These are phyloP conservation scores for Patella ulyssiponensis DNA, from an alignment of 2,888 invertebrate species.

Conservation along the genomic window DNA sequence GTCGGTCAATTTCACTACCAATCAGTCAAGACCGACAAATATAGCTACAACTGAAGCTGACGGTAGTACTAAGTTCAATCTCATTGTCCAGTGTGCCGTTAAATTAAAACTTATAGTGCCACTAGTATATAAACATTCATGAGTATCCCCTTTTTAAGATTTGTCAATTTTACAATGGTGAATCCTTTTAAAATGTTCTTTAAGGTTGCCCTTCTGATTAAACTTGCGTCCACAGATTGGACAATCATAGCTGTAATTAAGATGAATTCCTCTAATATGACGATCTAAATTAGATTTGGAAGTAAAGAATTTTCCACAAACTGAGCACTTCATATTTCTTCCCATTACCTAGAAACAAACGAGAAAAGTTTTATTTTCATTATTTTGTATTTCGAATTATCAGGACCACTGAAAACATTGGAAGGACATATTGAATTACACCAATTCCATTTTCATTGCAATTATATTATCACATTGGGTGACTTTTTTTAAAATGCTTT, in stretches of 20 bases:
- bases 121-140: too few relatives aligned
- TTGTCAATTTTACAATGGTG: not conserved
- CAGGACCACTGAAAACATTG: not conserved
- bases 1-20: too few relatives aligned
- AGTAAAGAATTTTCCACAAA: not conserved
- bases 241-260: not conserved
- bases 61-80: too few relatives aligned
- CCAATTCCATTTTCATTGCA: too few relatives aligned
- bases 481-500: not conserved
- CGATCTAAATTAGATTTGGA: not conserved
- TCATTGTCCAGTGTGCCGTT: too few relatives aligned
- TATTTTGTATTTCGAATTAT: not conserved
- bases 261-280: slow-evolving; percentile 3
- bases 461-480: not conserved
- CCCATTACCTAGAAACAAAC: not conserved
- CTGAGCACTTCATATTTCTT: not conserved
- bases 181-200: not conserved
- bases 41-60: too few relatives aligned
- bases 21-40: too few relatives aligned
- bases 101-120: too few relatives aligned
- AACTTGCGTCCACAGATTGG: not conserved
- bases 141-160: too few relatives aligned
- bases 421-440: too few relatives aligned
- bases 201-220: not conserved
- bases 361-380: not conserved